Evolutionary conservation across 2,888 invertebrate genomes (phyloP).

Genomic region (Sinopyrophorus schimmeli): DNA sequence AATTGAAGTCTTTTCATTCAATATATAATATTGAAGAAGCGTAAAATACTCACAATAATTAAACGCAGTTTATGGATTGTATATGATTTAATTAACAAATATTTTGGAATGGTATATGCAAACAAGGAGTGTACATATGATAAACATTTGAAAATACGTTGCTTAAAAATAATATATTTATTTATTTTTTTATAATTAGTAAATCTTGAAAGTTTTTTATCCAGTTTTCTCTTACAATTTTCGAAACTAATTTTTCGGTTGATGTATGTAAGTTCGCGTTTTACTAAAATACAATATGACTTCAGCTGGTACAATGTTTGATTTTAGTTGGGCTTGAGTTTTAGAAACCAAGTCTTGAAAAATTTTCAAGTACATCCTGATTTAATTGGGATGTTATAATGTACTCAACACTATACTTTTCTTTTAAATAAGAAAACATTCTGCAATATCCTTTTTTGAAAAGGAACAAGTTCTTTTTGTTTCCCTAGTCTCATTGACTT

Average conservation of each 20-base stretch:
- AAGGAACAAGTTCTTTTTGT: conserved; percentile 18
- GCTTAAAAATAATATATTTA: too few relatives aligned
- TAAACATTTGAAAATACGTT: too few relatives aligned
- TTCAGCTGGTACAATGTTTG: conserved; percentile 6
- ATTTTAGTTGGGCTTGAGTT: conserved; percentile 13
- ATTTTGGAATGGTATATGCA: too few relatives aligned
- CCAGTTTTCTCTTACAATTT: conserved; percentile 11
- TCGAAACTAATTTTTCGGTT: conserved; percentile 15
- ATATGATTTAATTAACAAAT: too few relatives aligned
- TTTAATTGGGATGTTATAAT: neutral
- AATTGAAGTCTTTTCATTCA: too few relatives aligned
- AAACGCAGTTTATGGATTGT: too few relatives aligned
- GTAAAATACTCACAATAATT: too few relatives aligned
- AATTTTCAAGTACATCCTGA: conserved; percentile 14
- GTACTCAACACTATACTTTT: conserved; percentile 6
- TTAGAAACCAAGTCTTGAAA: conserved; percentile 21
- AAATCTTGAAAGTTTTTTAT: conserved; percentile 11
- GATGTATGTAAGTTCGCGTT: conserved; percentile 10
- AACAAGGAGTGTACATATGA: too few relatives aligned
- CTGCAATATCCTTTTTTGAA: conserved; percentile 23
- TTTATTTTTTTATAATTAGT: too few relatives aligned
- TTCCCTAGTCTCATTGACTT: conserved; percentile 16
- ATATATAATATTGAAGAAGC: too few relatives aligned
- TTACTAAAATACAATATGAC: conserved; percentile 8
- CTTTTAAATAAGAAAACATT: neutral